Evolutionary conservation across 2,113 vertebrate species (phyloP).

Genomic region (Stegostoma tigrinum): DNA sequence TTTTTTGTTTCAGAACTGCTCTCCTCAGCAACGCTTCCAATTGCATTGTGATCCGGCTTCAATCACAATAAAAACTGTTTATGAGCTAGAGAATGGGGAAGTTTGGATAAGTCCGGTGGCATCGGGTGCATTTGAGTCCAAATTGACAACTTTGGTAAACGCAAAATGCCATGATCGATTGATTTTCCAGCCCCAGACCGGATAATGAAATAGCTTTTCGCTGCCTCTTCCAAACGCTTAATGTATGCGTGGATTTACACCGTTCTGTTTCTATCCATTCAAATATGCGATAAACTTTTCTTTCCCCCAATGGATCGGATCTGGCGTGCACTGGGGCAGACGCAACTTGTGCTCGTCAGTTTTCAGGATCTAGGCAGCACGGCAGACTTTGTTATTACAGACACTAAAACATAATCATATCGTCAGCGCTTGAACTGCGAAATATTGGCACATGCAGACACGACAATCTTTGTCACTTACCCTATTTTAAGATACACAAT

Average conservation of each 20-base stretch:
- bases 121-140: neutral
- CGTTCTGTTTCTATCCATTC: neutral
- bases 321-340: neutral
- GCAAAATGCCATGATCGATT: too few relatives aligned
- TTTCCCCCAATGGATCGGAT: neutral
- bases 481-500: constrained; percentile 87
- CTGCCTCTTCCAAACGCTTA: neutral
- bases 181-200: neutral
- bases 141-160: neutral
- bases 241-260: neutral
- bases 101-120: neutral
- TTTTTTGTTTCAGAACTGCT: neutral
- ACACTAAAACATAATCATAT: neutral
- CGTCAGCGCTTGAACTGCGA: neutral
- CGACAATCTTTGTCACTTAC: constrained; percentile 58
- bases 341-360: neutral
- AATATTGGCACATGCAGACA: neutral
- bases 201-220: too few relatives aligned
- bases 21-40: neutral
- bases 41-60: neutral
- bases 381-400: neutral
- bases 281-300: too few relatives aligned
- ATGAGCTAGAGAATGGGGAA: neutral
- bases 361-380: neutral
- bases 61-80: neutral